These are phyloP conservation scores for Bathybates hornii DNA, from an alignment of 2,113 vertebrate genomes.

Conservation along the genomic window DNA sequence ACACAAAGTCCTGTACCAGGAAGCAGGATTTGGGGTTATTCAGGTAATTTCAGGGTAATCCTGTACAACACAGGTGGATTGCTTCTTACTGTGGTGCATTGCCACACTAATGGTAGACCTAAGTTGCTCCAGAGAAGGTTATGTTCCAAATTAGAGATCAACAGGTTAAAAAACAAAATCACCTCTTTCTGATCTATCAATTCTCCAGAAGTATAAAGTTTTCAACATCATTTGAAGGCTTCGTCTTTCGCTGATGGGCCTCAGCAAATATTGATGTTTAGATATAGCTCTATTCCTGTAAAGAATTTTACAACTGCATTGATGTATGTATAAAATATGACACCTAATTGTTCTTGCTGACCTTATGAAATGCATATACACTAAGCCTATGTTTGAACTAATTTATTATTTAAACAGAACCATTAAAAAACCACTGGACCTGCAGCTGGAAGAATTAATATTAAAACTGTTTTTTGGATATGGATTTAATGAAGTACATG, in stretches of 20 bases:
- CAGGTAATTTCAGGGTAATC: background rate
- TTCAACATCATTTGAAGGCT: background rate
- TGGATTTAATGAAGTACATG: background rate
- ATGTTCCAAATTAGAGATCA: background rate
- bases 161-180: background rate
- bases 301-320: background rate
- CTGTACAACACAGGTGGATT: background rate
- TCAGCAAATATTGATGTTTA: background rate
- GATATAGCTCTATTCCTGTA: background rate
- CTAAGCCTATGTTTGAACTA: background rate
- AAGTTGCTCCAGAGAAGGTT: background rate
- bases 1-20: background rate
- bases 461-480: background rate
- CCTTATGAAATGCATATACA: background rate
- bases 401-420: background rate
- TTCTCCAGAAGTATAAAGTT: background rate
- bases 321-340: background rate
- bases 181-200: background rate
- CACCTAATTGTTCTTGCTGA: background rate
- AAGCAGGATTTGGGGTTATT: background rate
- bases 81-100: background rate
- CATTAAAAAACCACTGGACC: background rate
- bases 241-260: background rate
- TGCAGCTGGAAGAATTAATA: background rate
- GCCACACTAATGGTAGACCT: accelerated